phyloP scores from a whole-genome alignment of 2,888 invertebrate genomes.

The Nysson spinosus region DNA sequence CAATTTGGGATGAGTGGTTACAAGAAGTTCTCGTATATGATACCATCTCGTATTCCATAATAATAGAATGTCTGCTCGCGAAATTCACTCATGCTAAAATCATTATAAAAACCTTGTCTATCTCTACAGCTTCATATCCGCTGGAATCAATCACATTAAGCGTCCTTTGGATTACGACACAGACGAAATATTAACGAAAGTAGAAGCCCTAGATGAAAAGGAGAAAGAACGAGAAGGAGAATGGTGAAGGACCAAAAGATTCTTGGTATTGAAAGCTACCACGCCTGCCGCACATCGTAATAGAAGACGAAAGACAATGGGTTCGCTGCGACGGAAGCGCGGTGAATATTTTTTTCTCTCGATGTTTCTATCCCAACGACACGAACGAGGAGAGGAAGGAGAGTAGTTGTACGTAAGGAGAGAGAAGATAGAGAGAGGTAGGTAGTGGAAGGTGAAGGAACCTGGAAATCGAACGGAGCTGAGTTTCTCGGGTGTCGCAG shows the following conservation, averaged over 20 bases:
- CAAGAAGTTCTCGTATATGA: too few relatives aligned
- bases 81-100: too few relatives aligned
- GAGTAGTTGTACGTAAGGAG: neutral
- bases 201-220: slow-evolving; percentile 25
- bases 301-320: slow-evolving; percentile 64
- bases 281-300: slow-evolving; percentile 50
- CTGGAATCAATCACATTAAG: slow-evolving; percentile 44
- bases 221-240: slow-evolving; percentile 33
- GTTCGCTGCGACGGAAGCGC: slow-evolving; percentile 53
- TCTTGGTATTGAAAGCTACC: slow-evolving; percentile 50
- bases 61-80: too few relatives aligned
- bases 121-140: slow-evolving; percentile 9
- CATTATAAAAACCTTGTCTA: too few relatives aligned
- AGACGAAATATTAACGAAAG: slow-evolving; percentile 25
- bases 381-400: slow-evolving; percentile 34
- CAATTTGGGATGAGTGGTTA: too few relatives aligned
- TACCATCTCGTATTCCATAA: too few relatives aligned
- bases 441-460: slow-evolving; percentile 7
- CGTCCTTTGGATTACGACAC: slow-evolving; percentile 14
- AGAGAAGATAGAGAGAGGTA: slow-evolving; percentile 8
- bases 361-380: slow-evolving; percentile 60
- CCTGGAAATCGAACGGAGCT: slow-evolving; percentile 55
- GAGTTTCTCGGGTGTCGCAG: slow-evolving; percentile 27
- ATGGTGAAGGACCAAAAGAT: slow-evolving; percentile 48
- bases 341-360: slow-evolving; percentile 55